Conservation (phyloP, 2,888 invertebrate species). For the Epirrhoe alternata region DNA sequence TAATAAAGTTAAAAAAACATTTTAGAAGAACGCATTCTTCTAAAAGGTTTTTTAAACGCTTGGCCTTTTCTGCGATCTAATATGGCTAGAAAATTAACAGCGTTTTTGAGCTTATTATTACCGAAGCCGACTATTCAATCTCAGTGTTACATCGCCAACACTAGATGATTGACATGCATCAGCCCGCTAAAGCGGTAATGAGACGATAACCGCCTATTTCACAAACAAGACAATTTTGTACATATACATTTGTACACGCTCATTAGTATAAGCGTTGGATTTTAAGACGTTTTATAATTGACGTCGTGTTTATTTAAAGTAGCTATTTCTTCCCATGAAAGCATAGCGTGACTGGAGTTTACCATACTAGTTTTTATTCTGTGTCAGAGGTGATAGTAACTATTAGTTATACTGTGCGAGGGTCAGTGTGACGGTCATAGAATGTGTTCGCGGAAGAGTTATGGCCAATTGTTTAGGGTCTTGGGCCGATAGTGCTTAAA, state of each 20-base stretch:
- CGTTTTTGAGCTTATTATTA: not conserved
- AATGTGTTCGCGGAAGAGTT: slow-evolving; percentile 50
- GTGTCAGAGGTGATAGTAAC: slow-evolving; percentile 24
- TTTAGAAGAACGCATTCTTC: too few species aligned
- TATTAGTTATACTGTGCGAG: slow-evolving; percentile 23
- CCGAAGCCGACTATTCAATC: slow-evolving; percentile 8
- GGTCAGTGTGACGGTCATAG: slow-evolving; percentile 51
- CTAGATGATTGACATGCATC: slow-evolving; percentile 74
- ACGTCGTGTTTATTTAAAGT: slow-evolving; percentile 52
- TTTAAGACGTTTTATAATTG: slow-evolving; percentile 50
- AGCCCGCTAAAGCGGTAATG: slow-evolving; percentile 70
- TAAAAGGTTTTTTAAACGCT: too few species aligned
- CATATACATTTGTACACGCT: slow-evolving; percentile 41
- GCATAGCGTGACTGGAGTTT: slow-evolving; percentile 32
- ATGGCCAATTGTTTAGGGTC: slow-evolving; percentile 43
- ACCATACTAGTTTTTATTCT: slow-evolving; percentile 19
- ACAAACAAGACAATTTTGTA: slow-evolving; percentile 61
- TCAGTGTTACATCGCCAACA: slow-evolving; percentile 4
- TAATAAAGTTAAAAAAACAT: too few species aligned
- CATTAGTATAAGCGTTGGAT: slow-evolving; percentile 55
- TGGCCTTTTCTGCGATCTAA: too few species aligned
- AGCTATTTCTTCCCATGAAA: slow-evolving; percentile 41
- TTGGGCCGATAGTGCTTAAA: slow-evolving; percentile 26
- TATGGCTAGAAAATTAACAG: not conserved
- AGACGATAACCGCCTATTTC: slow-evolving; percentile 69